Evolutionary conservation across 2,888 invertebrate species (phyloP).

Genomic region (Rutpela maculata): DNA sequence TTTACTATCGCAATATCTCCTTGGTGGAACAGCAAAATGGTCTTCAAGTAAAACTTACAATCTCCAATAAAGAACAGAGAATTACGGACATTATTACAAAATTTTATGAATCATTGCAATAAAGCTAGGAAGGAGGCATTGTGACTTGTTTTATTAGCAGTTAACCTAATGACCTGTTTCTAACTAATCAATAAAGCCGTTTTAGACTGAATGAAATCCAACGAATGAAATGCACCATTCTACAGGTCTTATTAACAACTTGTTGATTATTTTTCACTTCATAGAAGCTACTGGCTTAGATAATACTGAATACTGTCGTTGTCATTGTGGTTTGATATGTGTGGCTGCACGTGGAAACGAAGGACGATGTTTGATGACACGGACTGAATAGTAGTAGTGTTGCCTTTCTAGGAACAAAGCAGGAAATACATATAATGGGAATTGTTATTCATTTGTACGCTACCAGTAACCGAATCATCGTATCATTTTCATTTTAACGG

Average conservation of each 20-base stretch:
- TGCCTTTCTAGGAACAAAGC: slow-evolving; percentile 33
- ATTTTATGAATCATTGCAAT: slow-evolving; percentile 16
- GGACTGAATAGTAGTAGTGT: slow-evolving; percentile 27
- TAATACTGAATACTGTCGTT: slow-evolving; percentile 14
- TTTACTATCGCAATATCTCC: neutral
- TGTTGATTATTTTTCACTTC: slow-evolving; percentile 27
- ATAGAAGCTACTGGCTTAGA: neutral
- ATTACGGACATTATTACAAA: neutral
- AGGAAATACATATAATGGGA: slow-evolving; percentile 36
- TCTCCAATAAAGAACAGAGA: neutral
- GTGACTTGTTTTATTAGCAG: slow-evolving; percentile 19
- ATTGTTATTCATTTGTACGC: slow-evolving; percentile 35
- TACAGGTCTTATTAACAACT: slow-evolving; percentile 27
- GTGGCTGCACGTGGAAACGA: slow-evolving; percentile 30
- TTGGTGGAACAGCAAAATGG: neutral
- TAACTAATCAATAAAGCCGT: slow-evolving; percentile 37
- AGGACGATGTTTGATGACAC: slow-evolving; percentile 21
- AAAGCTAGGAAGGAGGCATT: slow-evolving; percentile 13
- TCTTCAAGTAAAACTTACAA: neutral
- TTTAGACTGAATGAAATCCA: slow-evolving; percentile 29
- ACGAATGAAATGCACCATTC: slow-evolving; percentile 32
- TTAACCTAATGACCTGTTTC: slow-evolving; percentile 38
- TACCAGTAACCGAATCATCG: slow-evolving; percentile 19
- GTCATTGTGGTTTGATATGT: slow-evolving; percentile 24
- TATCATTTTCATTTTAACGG: slow-evolving; percentile 4